Base-by-base conservation (phyloP, 2,797 vertebrate species). In the Emys orbicularis region DNA sequence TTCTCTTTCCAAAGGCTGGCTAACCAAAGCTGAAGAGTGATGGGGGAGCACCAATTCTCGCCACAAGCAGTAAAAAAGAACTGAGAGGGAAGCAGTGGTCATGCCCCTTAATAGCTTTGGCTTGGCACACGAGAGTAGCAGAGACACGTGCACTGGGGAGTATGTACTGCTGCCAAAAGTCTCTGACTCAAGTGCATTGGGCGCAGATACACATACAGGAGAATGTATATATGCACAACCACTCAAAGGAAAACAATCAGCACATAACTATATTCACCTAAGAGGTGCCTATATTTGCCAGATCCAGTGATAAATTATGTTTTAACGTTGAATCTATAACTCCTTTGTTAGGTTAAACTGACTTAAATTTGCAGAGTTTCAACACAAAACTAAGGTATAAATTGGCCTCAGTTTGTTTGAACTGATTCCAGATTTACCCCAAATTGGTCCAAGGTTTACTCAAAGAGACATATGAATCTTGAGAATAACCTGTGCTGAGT, bases 351-450 rank as follows among this genome's bases (percentile, higher is more conserved):
- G 90, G 85, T 77, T 41, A 90, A 93, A 88, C 5, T 13, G 91
- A 65, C 4, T 1, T 44, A 29, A 3, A 79, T 95, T 92, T 95
- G n/a, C 10, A 79, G 9, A 57, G 0, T 90, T 95, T 92, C 84
- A 81, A 2, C 19, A 12, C 8, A 92, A 88, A 93, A 59, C 2
- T 47, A 27, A n/a, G 34, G 5, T 47, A 95, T 91, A 90, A 25
- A 57, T 52, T 44, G 52, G 77, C 4, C 81, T 87, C 79, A 4
- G 1, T 7, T 3, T 74, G 52, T 91, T 92, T 93, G 87, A 95
- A 93, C 92, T 80, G 88, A 91, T 91, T 94, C 47, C 79, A n/a
- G 52, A 7, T 95, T 95, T 86, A 87, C 83, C 53, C 0, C 3
- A 68, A 21, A 68, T 68, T 68, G n/a, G 9, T 37, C n/a, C n/a